These are phyloP conservation scores for Melikaiella ostensackeni DNA, from an alignment of 2,888 invertebrate species.

Conservation along the genomic window DNA sequence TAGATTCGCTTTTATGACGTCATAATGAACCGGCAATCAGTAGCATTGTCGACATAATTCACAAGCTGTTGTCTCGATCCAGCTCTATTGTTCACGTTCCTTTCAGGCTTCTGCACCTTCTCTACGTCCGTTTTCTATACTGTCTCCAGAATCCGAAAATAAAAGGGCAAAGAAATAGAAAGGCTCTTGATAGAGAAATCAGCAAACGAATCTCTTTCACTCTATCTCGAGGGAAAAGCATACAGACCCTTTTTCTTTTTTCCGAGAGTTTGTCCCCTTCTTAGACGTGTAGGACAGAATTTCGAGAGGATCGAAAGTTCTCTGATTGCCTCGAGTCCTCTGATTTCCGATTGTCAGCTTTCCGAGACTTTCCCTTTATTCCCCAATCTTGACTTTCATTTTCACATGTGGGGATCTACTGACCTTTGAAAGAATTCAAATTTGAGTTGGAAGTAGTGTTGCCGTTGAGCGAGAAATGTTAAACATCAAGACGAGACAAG, in stretches of 20 bases:
- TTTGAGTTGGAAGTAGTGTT: too few relatives aligned
- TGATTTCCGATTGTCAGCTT: constrained; percentile 12
- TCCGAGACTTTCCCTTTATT: not conserved
- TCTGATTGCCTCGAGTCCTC: not conserved
- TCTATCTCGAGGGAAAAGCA: not conserved
- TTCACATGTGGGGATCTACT: not conserved
- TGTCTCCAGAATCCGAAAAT: not conserved
- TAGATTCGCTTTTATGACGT: constrained; percentile 76
- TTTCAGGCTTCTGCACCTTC: constrained; percentile 57
- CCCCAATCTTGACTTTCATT: not conserved
- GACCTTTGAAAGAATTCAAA: not conserved
- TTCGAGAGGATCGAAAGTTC: not conserved
- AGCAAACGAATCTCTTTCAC: constrained; percentile 21
- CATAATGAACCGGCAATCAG: constrained; percentile 76
- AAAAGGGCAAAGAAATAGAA: not conserved
- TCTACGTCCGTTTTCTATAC: constrained; percentile 44
- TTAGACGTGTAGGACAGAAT: not conserved
- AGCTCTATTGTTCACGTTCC: constrained; percentile 63
- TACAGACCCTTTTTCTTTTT: not conserved
- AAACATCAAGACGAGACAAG: too few relatives aligned
- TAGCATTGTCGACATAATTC: constrained; percentile 76
- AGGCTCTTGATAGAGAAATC: constrained; percentile 25
- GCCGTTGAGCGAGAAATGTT: too few relatives aligned
- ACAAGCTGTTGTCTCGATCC: constrained; percentile 71
- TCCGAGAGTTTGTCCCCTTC: not conserved